Evolutionary conservation across 2,888 invertebrate species (phyloP), one percentile per base, ranked within the genome.

Genomic region (Caradrina kadenii): DNA sequence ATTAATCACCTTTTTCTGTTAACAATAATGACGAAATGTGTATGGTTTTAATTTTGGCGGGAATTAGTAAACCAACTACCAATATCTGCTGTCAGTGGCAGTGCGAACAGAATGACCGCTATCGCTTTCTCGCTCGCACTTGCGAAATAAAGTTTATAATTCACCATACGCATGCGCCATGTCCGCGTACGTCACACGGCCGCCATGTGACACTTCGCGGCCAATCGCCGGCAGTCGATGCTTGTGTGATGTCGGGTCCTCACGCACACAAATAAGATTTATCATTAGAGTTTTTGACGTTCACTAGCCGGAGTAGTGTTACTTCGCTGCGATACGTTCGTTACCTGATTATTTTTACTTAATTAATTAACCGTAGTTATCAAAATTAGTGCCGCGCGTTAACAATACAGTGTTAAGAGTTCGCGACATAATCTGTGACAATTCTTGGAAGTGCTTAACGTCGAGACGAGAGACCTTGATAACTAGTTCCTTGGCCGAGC

Each of bases 391-490:
- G 76, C 72, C 64, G 82, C 75, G 78, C 63, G 80, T 71, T 79
- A 78, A 77, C 65, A 74, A 81, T 80, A 88, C 70, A 90, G 89
- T 91, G 89, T 86, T 84, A 39, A 85, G 79, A 85, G 86, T 88
- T 88, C 83, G 87, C 88, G 87, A 88, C 83, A 82, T 91, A 93
- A 92, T 93, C 92, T 92, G 93, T 93, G 93, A 90, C 87, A 90
- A 88, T 94, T 95, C 93, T 93, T 93, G 93, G 94, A 94, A 94
- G 92, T 92, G 90, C 91, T 92, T 91, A 91, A 90, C 89, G 92
- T 90, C 91, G 93, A 93, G 93, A 91, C 93, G 89, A 95, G 90
- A 95, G 96, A 95, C 96, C 96, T 96, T 96, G 96, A 96, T 95
- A 96, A 95, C 94, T 96, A 91, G 96, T 96, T 96, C 93, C 93